Base-by-base conservation (phyloP, 2,797 vertebrate species). In the Takifugu rubripes region DNA sequence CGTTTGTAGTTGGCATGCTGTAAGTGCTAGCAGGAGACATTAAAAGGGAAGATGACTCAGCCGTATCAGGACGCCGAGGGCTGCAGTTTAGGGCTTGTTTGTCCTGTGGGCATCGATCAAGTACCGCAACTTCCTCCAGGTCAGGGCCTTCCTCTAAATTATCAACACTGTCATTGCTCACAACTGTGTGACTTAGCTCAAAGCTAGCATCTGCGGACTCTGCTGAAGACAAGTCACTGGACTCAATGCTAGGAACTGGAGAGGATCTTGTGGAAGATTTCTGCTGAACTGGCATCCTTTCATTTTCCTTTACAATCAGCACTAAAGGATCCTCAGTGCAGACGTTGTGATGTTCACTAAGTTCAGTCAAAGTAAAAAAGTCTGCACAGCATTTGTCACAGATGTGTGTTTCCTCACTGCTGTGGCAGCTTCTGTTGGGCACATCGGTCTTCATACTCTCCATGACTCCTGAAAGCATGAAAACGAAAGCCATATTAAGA, bases 321-420 rank as follows among this genome's bases (percentile, higher is more conserved):
- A 98, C 94, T 73, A 88, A 75, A 0, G 93, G 92, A 71, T 93
- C 92, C 80, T 95, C 92, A 1, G 89, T 90, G 87, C 96, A 98
- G 72, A 68, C 86, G 67, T 81, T 90, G 79, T 92, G 94, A 80
- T 99, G 97, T 56, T 90, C 91, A 68, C 91, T 81, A 81, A 99
- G 91, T 77, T 98, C 93, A 0, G 92, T 76, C 95, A 93, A 94
- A 67, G 91, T 90, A 89, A 95, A 94, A 90, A 98, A 98, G 84
- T 98, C 95, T 0, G 93, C 95, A 0, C 94, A 97, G 88, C 96
- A 97, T 78, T 85, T 92, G 68, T 93, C 92, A 49, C 96, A 98
- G 75, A 96, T 65, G 5, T 90, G 94, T 15, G 93, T 93, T 73
- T 97, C 94, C 82, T 95, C 93, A 0, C 91, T 84, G 75, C 90